Conservation (phyloP, 2,888 invertebrate genomes). For the Orchestes rusci region DNA sequence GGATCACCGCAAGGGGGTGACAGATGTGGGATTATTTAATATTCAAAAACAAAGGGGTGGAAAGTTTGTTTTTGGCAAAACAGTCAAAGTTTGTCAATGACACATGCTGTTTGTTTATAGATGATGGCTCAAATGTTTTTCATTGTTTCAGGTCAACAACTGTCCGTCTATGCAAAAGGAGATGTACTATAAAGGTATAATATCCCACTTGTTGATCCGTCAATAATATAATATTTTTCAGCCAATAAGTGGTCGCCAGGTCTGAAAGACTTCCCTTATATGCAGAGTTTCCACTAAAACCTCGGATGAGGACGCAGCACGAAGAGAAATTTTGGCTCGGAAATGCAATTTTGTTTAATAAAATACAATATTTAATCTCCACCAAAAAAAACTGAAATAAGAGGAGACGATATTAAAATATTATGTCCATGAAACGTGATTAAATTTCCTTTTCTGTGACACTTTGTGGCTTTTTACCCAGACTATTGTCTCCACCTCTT, state of each 20-base stretch:
- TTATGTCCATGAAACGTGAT: conserved; percentile 23
- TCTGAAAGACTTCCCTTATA: conserved; percentile 38
- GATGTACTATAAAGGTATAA: conserved; percentile 77
- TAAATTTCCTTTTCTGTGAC: too few species aligned
- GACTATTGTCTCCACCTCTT: too few species aligned
- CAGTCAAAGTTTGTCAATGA: too few species aligned
- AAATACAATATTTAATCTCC: too few species aligned
- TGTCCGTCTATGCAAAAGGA: conserved; percentile 87
- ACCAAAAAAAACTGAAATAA: too few species aligned
- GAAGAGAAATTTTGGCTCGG: conserved; percentile 9
- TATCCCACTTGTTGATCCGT: not conserved
- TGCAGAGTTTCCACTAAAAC: conserved; percentile 25
- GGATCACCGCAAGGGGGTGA: too few species aligned
- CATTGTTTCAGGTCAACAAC: conserved; percentile 54
- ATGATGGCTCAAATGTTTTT: conserved; percentile 4
- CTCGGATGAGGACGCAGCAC: conserved; percentile 2
- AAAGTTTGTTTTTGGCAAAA: too few species aligned
- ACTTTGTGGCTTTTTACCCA: too few species aligned
- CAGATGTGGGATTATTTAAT: too few species aligned
- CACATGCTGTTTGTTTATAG: too few species aligned
- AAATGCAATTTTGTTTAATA: too few species aligned
- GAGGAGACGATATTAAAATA: conserved; percentile 20
- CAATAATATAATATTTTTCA: conserved; percentile 28
- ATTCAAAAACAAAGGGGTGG: too few species aligned
- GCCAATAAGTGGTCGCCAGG: conserved; percentile 44